Conservation (phyloP, 64 coral and sea anemone species). For the Montipora efflorescens region DNA sequence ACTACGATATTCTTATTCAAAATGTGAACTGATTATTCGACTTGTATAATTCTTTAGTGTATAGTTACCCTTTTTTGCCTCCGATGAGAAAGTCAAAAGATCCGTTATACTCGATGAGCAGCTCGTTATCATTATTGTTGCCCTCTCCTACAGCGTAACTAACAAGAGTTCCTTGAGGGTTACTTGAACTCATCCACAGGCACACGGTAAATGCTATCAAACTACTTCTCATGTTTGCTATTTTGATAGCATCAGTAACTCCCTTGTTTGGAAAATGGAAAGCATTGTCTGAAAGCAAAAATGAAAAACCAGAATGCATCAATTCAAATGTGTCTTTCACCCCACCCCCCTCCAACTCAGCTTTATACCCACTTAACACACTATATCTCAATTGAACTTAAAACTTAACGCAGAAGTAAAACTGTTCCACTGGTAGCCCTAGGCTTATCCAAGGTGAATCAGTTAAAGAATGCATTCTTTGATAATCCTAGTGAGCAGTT, state of each 20-base stretch:
- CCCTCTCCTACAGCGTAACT: neutral
- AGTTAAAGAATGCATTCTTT: too few species aligned
- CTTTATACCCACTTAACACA: too few species aligned
- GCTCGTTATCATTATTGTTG: neutral
- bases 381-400: too few species aligned
- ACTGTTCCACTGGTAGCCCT: too few species aligned
- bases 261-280: neutral
- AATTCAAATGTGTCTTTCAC: too few species aligned
- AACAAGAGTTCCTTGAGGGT: neutral
- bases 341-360: too few species aligned
- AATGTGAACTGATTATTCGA: neutral
- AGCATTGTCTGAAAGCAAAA: neutral
- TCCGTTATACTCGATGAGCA: neutral
- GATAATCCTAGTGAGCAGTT: too few species aligned
- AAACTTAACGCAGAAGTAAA: too few species aligned
- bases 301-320: too few species aligned
- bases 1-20: too few species aligned
- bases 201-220: neutral
- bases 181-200: neutral
- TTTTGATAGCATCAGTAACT: neutral
- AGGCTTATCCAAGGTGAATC: too few species aligned
- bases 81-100: neutral
- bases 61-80: neutral
- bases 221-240: neutral
- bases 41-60: too few species aligned